Conservation (phyloP, 2,888 invertebrate species). For the Limnephilus marmoratus region DNA sequence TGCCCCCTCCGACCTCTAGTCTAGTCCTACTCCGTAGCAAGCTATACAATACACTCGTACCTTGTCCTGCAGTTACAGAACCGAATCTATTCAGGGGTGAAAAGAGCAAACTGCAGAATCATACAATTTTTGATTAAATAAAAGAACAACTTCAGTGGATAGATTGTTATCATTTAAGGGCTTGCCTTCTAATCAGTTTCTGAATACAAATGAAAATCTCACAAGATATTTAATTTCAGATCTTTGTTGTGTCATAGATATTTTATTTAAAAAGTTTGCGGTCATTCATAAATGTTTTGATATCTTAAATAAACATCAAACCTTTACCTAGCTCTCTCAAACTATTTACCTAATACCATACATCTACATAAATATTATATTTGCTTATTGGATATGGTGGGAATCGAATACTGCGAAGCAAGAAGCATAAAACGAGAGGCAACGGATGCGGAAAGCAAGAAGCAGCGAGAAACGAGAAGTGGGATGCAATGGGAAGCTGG, state of each 20-base stretch:
- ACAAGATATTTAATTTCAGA: background rate
- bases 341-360: background rate
- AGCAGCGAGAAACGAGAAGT: no score
- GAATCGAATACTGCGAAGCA: no score
- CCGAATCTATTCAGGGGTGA: conserved; percentile 33
- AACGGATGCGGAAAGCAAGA: no score
- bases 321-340: background rate
- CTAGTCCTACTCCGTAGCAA: background rate
- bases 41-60: background rate
- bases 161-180: background rate
- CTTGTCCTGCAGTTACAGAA: background rate
- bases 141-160: background rate
- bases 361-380: background rate
- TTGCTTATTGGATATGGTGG: background rate
- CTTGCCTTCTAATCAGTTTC: no score
- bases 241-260: background rate
- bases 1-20: conserved; percentile 21
- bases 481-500: no score
- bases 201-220: no score
- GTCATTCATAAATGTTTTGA: background rate
- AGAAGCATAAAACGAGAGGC: no score
- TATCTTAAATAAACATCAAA: background rate
- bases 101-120: background rate
- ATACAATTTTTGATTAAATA: background rate
- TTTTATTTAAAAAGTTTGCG: background rate